phyloP scores from a whole-genome alignment of 2,113 vertebrate species.

The Clarias gariepinus region DNA sequence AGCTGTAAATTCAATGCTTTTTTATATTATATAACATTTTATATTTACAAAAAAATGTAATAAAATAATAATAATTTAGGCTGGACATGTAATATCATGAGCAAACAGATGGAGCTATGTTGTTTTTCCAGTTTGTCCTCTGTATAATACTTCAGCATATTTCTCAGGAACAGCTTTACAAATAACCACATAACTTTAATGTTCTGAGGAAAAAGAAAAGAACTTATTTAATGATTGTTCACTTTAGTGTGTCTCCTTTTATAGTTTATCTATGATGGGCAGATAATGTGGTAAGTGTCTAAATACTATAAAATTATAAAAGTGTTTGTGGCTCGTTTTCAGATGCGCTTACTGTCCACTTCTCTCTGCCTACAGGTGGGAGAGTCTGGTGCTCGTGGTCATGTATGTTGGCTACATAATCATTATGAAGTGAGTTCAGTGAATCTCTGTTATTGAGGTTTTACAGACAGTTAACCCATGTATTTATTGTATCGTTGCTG shows the following conservation, averaged over 20 bases:
- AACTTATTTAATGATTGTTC: conserved; percentile 17
- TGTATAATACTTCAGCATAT: not conserved
- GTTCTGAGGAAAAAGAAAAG: not conserved
- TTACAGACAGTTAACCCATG: not conserved
- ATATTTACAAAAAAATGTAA: not conserved
- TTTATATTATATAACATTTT: not conserved
- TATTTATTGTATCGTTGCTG: no score
- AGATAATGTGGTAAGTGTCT: conserved; percentile 83
- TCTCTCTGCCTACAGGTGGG: conserved; percentile 78
- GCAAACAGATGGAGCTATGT: not conserved
- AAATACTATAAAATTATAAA: not conserved
- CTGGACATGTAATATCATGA: not conserved
- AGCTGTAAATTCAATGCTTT: not conserved
- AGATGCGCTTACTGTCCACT: conserved; percentile 8
- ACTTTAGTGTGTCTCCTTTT: conserved; percentile 41
- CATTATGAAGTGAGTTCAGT: conserved; percentile 87
- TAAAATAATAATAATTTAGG: not conserved
- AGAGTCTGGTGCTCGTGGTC: conserved; percentile 83
- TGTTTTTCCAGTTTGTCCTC: not conserved
- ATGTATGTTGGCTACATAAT: conserved; percentile 86
- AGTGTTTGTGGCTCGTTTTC: not conserved
- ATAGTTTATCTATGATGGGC: conserved; percentile 88
- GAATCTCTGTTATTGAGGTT: not conserved
- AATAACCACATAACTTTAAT: not conserved
- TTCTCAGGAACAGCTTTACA: not conserved